Evolutionary conservation across 2,888 invertebrate species (phyloP), one percentile per base, ranked within the genome.

Genomic region (Acanthosepion lycidas): DNA sequence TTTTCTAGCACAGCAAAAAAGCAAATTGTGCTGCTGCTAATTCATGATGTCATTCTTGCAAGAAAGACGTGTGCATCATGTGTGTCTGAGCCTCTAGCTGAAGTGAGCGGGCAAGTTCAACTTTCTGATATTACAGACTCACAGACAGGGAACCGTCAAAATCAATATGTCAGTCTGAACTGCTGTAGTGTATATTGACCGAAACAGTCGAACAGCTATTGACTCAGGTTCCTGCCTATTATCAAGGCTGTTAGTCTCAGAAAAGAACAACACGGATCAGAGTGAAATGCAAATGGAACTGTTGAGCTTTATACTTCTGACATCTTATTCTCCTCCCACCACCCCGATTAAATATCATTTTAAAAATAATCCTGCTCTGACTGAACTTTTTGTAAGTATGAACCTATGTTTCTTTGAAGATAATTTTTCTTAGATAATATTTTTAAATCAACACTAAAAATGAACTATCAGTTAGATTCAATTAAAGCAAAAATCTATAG

Each of bases 151-250:
- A 78, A 78, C 33, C 78, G 78, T 9, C 78, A 3, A 78, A 78
- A 78, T 78, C 78, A 78, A 78, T 78, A 78, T 78, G 78, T 78
- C 78, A 78, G 78, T 78, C 78, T 78, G 78, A 78, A 78, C 78
- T 78, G 78, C 78, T 78, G 78, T 78, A 33, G 78, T 78, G 78
- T 78, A n/a, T 78, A 78, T 78, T 78, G 78, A 78, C 78, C 78
- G 78, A 78, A 33, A 33, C 78, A 78, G 78, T 33, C 18, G 78
- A 78, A 78, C 78, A n/a, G 33, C 18, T 78, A n/a, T 33, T 6
- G 78, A 78, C 9, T 78, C 78, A n/a, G 12, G n/a, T 78, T 78
- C 78, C n/a, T n/a, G 78, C n/a, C 78, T 78, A n/a, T 23, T 78
- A n/a, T 78, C 78, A 78, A 78, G 33, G 12, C 59, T 59, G 59